phyloP scores from a whole-genome alignment of 1,140 invertebrate species.

The Bombus breviceps region DNA sequence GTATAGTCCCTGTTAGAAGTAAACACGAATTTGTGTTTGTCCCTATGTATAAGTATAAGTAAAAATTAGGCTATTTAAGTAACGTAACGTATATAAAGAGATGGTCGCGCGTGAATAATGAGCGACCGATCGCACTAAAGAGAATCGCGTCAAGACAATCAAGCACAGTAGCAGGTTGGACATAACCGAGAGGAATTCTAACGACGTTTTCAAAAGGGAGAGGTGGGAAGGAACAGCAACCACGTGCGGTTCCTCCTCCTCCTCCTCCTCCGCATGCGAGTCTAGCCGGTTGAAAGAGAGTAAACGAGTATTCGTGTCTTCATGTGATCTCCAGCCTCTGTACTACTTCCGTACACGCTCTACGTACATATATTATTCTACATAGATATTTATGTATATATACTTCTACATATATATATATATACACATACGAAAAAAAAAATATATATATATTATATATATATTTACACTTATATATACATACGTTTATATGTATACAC shows the following conservation, averaged over 20 bases:
- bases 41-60: constrained; percentile 13
- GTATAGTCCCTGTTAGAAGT: too few relatives aligned
- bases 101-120: constrained; percentile 41
- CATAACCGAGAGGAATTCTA: constrained; percentile 19
- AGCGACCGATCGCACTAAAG: constrained; percentile 61
- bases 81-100: constrained; percentile 41
- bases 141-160: constrained; percentile 81
- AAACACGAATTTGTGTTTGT: too few relatives aligned
- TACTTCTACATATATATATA: constrained; percentile 44
- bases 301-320: constrained; percentile 50
- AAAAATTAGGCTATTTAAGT: constrained; percentile 21
- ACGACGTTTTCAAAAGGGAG: background rate
- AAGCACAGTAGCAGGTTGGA: constrained; percentile 71
- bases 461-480: constrained; percentile 62
- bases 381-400: constrained; percentile 54
- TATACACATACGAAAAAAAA: constrained; percentile 52
- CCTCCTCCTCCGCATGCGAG: background rate
- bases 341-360: constrained; percentile 51
- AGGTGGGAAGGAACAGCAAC: constrained; percentile 20
- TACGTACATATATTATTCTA: constrained; percentile 40
- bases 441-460: constrained; percentile 42
- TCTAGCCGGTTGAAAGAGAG: constrained; percentile 7
- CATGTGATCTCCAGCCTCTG: constrained; percentile 71
- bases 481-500: constrained; percentile 69
- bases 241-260: too few relatives aligned